phyloP scores from a whole-genome alignment of 2,797 vertebrate genomes.

The Eidolon dupreanum region DNA sequence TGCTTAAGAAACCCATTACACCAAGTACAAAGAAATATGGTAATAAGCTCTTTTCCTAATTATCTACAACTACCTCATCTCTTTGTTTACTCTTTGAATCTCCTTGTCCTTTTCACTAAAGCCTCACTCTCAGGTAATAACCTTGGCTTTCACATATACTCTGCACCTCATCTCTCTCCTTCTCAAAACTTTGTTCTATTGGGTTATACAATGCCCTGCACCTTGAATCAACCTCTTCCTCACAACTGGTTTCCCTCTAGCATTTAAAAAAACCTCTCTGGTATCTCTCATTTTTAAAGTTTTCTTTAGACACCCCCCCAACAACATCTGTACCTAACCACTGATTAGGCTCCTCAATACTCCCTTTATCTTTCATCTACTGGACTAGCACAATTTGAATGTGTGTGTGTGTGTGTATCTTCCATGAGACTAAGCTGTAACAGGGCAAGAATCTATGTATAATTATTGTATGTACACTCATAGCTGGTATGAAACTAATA shows the following conservation, averaged over 20 bases:
- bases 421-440: not conserved
- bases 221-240: not conserved
- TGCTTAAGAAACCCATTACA: constrained; percentile 1
- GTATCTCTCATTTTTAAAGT: not conserved
- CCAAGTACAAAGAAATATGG: not conserved
- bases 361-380: not conserved
- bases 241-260: not conserved
- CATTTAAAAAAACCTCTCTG: not conserved
- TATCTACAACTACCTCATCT: not conserved
- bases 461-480: not conserved
- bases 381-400: not conserved
- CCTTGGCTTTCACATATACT: not conserved
- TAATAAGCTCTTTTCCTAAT: not conserved
- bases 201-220: not conserved
- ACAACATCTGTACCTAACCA: not conserved
- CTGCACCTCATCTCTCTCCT: not conserved
- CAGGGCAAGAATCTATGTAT: not conserved
- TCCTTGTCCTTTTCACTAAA: not conserved
- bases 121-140: not conserved
- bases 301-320: not conserved
- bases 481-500: not conserved
- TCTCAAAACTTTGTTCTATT: not conserved
- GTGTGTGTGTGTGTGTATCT: not conserved
- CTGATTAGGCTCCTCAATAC: not conserved
- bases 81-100: not conserved